Percentiles rank a stretch among this genome's conserved stretches.
phyloP scores from a whole-genome alignment of 2,113 vertebrate genomes.

The Sebastes schlegelii region DNA sequence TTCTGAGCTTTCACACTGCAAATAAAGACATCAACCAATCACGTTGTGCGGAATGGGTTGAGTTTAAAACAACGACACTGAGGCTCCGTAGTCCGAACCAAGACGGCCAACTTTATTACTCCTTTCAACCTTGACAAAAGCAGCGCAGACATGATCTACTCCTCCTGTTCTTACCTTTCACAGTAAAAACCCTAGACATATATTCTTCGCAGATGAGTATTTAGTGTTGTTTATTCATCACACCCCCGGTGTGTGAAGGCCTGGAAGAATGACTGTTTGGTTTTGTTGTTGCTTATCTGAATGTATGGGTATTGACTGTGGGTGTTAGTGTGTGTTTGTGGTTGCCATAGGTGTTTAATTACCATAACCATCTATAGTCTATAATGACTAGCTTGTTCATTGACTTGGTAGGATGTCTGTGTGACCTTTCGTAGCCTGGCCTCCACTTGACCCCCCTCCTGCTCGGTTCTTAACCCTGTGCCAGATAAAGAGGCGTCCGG shows the following conservation, averaged over 20 bases:
- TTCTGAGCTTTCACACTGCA: no score
- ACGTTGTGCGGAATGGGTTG: no score
- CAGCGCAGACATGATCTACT: no score
- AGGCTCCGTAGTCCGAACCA: no score
- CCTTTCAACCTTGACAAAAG: no score
- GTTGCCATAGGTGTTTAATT: constrained; percentile 38
- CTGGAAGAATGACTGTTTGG: background rate
- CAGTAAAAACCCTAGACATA: no score
- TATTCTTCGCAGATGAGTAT: no score
- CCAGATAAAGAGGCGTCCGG: constrained; percentile 46
- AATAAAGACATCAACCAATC: no score
- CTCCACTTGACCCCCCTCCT: constrained; percentile 64
- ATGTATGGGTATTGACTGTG: background rate
- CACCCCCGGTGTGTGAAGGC: background rate
- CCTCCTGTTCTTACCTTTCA: no score
- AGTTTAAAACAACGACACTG: no score
- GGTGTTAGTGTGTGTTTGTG: constrained; percentile 1
- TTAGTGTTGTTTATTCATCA: no score
- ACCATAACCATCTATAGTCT: constrained; percentile 8
- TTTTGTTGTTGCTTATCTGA: background rate
- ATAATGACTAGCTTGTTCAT: constrained; percentile 36
- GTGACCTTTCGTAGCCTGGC: constrained; percentile 55
- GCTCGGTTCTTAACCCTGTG: constrained; percentile 56
- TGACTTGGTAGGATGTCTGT: constrained; percentile 26
- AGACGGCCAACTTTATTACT: no score